A percentile compares a stretch with the other conserved stretches of the same genome.
These are phyloP conservation scores for Drosophila villosipedis DNA, from an alignment of 2,888 invertebrate species.

Conservation along the genomic window DNA sequence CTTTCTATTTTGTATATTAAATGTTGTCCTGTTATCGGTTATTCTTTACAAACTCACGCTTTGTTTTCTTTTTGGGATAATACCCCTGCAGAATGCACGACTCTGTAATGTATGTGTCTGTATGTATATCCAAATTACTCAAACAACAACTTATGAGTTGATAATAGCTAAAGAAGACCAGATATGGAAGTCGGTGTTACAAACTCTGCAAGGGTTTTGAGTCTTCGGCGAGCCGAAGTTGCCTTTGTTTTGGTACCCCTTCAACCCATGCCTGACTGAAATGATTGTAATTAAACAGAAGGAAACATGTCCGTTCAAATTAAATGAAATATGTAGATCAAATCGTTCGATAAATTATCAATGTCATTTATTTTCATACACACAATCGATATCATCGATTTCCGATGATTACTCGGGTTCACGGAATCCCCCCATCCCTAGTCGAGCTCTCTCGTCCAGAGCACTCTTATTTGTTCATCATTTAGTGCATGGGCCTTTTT, in stretches of 20 bases:
- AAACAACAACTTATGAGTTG: not conserved
- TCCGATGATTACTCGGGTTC: not conserved
- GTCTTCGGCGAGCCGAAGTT: constrained; percentile 7
- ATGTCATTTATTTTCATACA: not conserved
- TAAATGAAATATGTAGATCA: not conserved
- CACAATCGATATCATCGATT: not conserved
- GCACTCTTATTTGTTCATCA: not conserved
- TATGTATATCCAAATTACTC: not conserved
- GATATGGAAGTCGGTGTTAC: too few relatives aligned
- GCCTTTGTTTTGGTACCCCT: not conserved
- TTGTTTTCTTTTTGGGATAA: not conserved
- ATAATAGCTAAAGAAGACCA: not conserved
- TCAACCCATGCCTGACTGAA: not conserved
- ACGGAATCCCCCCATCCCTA: not conserved
- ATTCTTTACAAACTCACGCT: not conserved
- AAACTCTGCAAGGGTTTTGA: constrained; percentile 12
- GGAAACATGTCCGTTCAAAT: not conserved
- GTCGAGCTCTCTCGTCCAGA: not conserved
- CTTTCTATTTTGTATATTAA: not conserved
- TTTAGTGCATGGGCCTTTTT: constrained; percentile 22
- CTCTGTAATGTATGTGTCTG: not conserved
- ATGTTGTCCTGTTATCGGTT: not conserved
- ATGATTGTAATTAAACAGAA: not conserved
- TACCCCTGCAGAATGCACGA: not conserved
- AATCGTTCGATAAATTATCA: not conserved